Evolutionary conservation across 1,140 invertebrate species (phyloP).

Genomic region (Drosophila sucinea): DNA sequence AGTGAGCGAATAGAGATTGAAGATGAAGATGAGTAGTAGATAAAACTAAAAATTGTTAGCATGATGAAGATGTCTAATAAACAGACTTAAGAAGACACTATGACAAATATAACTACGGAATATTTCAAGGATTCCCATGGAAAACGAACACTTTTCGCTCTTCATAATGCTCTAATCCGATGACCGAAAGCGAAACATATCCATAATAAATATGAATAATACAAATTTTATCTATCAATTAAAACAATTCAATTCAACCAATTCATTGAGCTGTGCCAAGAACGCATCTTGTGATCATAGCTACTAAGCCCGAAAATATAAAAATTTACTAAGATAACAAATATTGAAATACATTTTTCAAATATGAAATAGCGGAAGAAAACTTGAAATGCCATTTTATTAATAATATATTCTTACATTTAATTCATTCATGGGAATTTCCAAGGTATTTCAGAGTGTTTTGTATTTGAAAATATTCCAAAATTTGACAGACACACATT

Average conservation of each 20-base stretch:
- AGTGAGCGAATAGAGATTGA: conserved; percentile 1
- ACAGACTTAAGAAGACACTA: background rate
- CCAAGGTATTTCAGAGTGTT: background rate
- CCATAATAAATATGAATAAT: too few relatives aligned
- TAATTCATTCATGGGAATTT: background rate
- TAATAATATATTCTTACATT: background rate
- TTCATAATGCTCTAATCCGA: background rate
- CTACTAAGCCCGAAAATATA: too few relatives aligned
- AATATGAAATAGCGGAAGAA: too few relatives aligned
- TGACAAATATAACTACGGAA: background rate
- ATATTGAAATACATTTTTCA: too few relatives aligned
- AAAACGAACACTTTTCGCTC: background rate
- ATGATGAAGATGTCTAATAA: conserved; percentile 10
- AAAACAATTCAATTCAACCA: too few relatives aligned
- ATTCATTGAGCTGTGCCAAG: too few relatives aligned
- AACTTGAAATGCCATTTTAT: background rate
- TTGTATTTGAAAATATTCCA: background rate
- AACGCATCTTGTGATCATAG: too few relatives aligned
- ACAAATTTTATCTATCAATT: too few relatives aligned
- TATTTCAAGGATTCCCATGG: background rate
- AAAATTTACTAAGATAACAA: too few relatives aligned
- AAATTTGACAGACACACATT: background rate
- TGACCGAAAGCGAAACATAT: too few relatives aligned
- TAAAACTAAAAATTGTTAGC: background rate
- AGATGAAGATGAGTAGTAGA: conserved; percentile 1